Evolutionary conservation across 2,888 invertebrate genomes (phyloP).

Genomic region (Mermis nigrescens): DNA sequence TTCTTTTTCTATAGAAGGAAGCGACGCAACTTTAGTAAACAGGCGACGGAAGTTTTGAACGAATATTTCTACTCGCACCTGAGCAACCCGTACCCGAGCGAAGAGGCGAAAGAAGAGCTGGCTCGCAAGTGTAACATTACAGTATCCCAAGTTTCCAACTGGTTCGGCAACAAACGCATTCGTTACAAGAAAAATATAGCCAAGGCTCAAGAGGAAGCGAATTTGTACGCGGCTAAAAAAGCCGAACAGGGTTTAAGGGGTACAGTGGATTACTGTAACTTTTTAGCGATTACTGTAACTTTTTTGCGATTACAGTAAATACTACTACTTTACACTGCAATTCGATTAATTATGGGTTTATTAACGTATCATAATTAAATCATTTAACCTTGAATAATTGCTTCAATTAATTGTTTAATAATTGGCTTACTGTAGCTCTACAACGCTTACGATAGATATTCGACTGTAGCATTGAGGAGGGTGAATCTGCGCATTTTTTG

Average conservation of each 20-base stretch:
- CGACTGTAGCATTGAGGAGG: no score
- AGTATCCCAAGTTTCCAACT: conserved; percentile 86
- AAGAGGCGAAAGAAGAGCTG: conserved; percentile 97
- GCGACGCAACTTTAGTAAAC: conserved; percentile 96
- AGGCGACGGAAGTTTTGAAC: conserved; percentile 94
- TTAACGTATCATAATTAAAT: no score
- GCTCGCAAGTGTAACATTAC: conserved; percentile 98
- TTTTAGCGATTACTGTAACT: no score
- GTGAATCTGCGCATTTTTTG: no score
- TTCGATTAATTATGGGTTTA: no score
- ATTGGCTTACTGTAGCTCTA: no score
- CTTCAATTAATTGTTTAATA: no score
- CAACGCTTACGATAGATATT: no score
- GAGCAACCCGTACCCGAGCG: conserved; percentile 97
- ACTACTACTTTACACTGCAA: no score
- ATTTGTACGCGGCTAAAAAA: conserved; percentile 93
- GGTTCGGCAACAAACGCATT: conserved; percentile 98
- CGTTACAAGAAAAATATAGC: conserved; percentile 99
- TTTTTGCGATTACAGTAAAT: no score
- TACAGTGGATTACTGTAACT: neutral
- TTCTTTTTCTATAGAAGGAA: conserved; percentile 47
- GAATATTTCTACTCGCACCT: conserved; percentile 99
- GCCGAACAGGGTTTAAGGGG: conserved; percentile 38
- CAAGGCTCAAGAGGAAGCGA: conserved; percentile 97
- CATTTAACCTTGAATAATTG: no score